Evolutionary conservation across 2,113 vertebrate genomes (phyloP).

Genomic region (Thamnaconus septentrionalis): DNA sequence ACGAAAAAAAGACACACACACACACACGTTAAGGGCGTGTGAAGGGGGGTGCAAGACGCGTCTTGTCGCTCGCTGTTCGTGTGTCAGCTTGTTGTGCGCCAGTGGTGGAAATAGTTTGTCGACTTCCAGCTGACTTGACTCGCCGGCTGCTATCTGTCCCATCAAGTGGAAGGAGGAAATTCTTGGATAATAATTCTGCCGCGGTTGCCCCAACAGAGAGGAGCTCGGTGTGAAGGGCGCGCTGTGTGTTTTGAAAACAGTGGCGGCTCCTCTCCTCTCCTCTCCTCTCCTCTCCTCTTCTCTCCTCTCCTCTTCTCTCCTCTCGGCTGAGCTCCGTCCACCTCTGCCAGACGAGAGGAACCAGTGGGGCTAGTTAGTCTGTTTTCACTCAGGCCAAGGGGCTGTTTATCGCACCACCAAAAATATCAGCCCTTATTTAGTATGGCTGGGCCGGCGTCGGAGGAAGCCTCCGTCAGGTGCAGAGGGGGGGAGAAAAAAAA

Average conservation of each 20-base stretch:
- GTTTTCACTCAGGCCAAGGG: constrained; percentile 63
- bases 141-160: background rate
- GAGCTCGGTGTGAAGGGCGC: constrained; percentile 40
- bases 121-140: background rate
- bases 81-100: constrained; percentile 50
- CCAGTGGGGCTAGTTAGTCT: constrained; percentile 48
- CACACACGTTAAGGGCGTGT: background rate
- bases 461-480: constrained; percentile 9
- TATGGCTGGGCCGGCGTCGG: constrained; percentile 41
- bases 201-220: constrained; percentile 11
- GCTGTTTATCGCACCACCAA: constrained; percentile 61
- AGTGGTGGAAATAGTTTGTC: no score
- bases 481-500: no score
- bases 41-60: constrained; percentile 36
- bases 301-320: constrained; percentile 45
- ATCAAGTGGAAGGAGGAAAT: background rate
- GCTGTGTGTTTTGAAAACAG: constrained; percentile 61
- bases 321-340: constrained; percentile 33
- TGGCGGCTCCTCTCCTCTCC: constrained; percentile 40
- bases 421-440: constrained; percentile 76
- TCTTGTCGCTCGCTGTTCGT: constrained; percentile 52
- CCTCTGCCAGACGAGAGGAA: constrained; percentile 36
- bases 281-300: constrained; percentile 36
- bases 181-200: background rate
- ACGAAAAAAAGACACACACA: background rate